Base-by-base conservation (phyloP, 1,140 invertebrate genomes). In the Bombus haemorrhoidalis region DNA sequence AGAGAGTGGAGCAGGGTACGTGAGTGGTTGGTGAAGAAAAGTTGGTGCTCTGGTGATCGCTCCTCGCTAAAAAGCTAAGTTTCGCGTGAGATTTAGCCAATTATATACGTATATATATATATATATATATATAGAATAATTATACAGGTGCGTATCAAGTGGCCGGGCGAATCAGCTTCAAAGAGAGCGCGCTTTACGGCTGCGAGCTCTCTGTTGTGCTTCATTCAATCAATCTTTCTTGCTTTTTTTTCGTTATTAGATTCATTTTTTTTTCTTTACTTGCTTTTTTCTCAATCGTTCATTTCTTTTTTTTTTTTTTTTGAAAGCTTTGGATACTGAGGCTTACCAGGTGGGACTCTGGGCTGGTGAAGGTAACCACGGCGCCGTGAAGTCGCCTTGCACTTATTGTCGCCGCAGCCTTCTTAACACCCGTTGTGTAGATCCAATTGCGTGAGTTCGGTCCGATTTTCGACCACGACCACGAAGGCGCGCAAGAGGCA, bases 321-420 rank as follows among this genome's bases (percentile, higher is more conserved):
- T 74, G 76, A 86, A 88, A 87, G 86, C 87, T 88, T 91, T 87
- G 76, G 86, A 91, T 89, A 90, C 90, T 88, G 89, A 91, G 93
- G 94, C 95, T 96, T 94, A 96, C 96, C 94, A 97, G 94, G 93
- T 96, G 96, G 84, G 97, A 97, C 90, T 97, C 96, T 87, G 96
- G 95, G 81, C 96, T 97, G 89, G 96, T 96, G 95, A 97, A 97
- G 89, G 97, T 97, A 88, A 97, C 95, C 64, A 97, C 96, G 92
- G 96, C 96, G 85, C 96, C 96, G 87, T 95, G 94, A 83, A 95
- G 94, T 92, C 94, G 94, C 92, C 92, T 94, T 81, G 90, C 87
- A 86, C 90, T 93, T 93, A 94, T 90, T 79, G 90, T 91, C 85
- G 93, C 89, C 85, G 93, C 91, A 86, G 92, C 91, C 94, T 93